Evolutionary conservation across 2,797 vertebrate species (phyloP).

Genomic region (Sus cebifrons): DNA sequence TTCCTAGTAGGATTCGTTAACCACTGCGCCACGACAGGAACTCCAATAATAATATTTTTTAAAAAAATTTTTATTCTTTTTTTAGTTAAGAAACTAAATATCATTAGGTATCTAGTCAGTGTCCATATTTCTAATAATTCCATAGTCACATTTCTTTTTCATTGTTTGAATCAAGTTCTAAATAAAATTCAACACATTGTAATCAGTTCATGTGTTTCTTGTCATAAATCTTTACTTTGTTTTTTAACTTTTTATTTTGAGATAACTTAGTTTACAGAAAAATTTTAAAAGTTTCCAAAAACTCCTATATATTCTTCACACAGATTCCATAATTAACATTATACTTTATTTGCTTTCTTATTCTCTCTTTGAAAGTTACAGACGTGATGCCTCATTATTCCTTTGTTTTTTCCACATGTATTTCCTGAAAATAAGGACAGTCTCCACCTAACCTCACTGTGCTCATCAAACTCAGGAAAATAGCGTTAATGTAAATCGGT

Average conservation of each 20-base stretch:
- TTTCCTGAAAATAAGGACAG: neutral
- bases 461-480: neutral
- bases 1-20: no score
- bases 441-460: neutral
- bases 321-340: neutral
- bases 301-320: neutral
- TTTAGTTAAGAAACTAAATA: neutral
- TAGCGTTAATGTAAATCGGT: neutral
- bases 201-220: neutral
- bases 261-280: conserved; percentile 19
- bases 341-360: neutral
- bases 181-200: neutral
- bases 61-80: no score
- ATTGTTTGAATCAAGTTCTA: neutral
- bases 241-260: conserved; percentile 29
- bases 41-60: neutral
- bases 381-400: neutral
- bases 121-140: conserved; percentile 31
- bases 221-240: neutral
- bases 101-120: neutral
- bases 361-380: neutral
- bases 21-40: no score
- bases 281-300: neutral
- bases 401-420: neutral
- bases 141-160: neutral